A percentile compares a stretch with the other conserved stretches of the same genome.
These are phyloP conservation scores for Lithobates pipiens DNA, from an alignment of 2,797 vertebrate species.

Conservation along the genomic window DNA sequence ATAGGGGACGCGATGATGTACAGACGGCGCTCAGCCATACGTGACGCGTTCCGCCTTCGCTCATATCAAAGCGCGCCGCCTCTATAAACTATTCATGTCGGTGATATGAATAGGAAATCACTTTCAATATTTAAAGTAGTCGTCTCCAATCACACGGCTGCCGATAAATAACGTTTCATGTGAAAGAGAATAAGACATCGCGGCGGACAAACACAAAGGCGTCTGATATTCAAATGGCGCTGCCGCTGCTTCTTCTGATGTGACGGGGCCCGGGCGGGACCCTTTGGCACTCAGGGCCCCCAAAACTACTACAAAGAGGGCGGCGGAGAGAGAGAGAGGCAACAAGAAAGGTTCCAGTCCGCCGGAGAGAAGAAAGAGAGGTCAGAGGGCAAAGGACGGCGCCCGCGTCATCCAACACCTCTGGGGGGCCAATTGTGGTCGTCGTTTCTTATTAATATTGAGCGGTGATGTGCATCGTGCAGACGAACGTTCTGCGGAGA, in stretches of 20 bases:
- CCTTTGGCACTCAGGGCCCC: background rate
- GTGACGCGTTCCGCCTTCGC: background rate
- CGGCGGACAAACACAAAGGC: slow-evolving; percentile 27
- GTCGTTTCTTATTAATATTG: too few species aligned
- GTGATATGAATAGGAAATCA: slow-evolving; percentile 46
- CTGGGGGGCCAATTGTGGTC: too few species aligned
- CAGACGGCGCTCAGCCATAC: background rate
- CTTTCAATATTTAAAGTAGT: slow-evolving; percentile 31
- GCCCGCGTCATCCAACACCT: too few species aligned
- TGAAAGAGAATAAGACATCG: slow-evolving; percentile 54
- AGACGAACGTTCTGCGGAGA: too few species aligned
- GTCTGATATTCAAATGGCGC: slow-evolving; percentile 58
- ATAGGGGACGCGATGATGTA: background rate
- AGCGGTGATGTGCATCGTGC: too few species aligned
- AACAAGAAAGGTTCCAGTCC: background rate
- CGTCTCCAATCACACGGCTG: slow-evolving; percentile 19
- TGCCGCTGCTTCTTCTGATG: slow-evolving; percentile 41
- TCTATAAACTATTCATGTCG: slow-evolving; percentile 42
- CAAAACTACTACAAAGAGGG: slow-evolving; percentile 29
- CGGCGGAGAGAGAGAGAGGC: slow-evolving; percentile 52
- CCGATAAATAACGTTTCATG: slow-evolving; percentile 2
- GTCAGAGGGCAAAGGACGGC: too few species aligned
- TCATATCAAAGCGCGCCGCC: slow-evolving; percentile 37
- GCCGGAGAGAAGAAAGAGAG: too few species aligned
- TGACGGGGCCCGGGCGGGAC: slow-evolving; percentile 40